Evolutionary conservation across 2,797 vertebrate genomes (phyloP).

Genomic region (Lindbergichthys nudifrons): DNA sequence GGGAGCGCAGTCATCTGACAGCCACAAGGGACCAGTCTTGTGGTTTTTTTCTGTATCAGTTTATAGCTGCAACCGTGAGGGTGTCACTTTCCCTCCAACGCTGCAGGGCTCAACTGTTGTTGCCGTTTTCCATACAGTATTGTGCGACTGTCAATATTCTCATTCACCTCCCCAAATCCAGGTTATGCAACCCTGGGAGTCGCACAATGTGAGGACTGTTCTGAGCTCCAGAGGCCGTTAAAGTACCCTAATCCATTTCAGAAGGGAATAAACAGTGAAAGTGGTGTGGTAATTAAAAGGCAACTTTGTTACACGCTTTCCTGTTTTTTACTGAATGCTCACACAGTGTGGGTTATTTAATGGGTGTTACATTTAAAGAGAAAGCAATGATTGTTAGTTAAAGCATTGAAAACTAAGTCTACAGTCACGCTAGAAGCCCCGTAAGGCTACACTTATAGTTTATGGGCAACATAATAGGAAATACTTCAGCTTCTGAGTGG

Average conservation of each 20-base stretch:
- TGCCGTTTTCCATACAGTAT: slow-evolving; percentile 1
- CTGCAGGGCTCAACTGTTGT: slow-evolving; percentile 36
- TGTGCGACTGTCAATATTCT: slow-evolving; percentile 54
- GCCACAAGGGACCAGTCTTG: slow-evolving; percentile 44
- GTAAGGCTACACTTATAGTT: no score
- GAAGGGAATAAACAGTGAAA: slow-evolving; percentile 48
- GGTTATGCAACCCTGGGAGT: slow-evolving; percentile 38
- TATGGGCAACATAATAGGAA: no score
- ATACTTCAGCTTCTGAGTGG: no score
- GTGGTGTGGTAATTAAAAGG: slow-evolving; percentile 44
- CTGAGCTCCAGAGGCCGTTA: slow-evolving; percentile 20
- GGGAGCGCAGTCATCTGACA: slow-evolving; percentile 56
- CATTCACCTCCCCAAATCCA: slow-evolving; percentile 45
- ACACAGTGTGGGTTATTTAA: slow-evolving; percentile 8
- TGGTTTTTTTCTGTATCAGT: slow-evolving; percentile 20
- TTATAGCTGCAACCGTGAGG: slow-evolving; percentile 28
- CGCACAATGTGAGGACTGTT: slow-evolving; percentile 60
- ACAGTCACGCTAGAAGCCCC: no score
- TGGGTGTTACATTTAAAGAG: slow-evolving; percentile 5
- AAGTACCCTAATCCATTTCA: slow-evolving; percentile 40
- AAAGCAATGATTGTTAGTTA: not conserved
- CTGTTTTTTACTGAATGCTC: slow-evolving; percentile 20
- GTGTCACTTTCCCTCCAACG: slow-evolving; percentile 34
- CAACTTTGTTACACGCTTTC: slow-evolving; percentile 34
- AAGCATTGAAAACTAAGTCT: no score